phyloP scores from a whole-genome alignment of 1,140 invertebrate species.

The Aricia agestis region DNA sequence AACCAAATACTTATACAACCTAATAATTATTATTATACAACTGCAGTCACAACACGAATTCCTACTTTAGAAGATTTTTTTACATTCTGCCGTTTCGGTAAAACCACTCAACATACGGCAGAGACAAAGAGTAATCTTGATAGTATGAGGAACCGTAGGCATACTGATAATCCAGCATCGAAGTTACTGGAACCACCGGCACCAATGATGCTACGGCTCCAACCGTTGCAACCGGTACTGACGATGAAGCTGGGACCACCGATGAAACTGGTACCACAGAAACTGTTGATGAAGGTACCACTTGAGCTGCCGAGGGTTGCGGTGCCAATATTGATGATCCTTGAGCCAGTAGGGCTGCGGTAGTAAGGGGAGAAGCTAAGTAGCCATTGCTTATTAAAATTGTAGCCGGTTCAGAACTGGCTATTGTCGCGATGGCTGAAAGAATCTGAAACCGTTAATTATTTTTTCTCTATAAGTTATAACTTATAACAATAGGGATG shows the following conservation, averaged over 20 bases:
- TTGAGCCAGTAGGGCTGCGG: constrained; percentile 21
- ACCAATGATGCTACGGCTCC: neutral
- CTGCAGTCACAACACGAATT: no score
- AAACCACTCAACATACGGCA: constrained; percentile 39
- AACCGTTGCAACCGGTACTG: constrained; percentile 17
- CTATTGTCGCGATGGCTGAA: constrained; percentile 27
- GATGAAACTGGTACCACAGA: constrained; percentile 24
- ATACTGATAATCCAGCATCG: constrained; percentile 36
- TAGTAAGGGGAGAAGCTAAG: constrained; percentile 16
- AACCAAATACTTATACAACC: no score
- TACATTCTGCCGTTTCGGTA: constrained; percentile 24
- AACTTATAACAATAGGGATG: no score
- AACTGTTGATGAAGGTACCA: constrained; percentile 14
- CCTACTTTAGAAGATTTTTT: no score
- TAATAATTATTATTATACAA: no score
- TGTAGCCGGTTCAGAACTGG: constrained; percentile 30
- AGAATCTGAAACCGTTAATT: constrained; percentile 26
- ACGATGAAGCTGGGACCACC: constrained; percentile 24
- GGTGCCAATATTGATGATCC: constrained; percentile 23
- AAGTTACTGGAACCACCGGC: constrained; percentile 20
- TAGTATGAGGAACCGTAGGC: constrained; percentile 34
- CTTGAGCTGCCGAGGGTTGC: constrained; percentile 23
- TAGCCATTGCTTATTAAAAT: constrained; percentile 25
- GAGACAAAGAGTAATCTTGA: constrained; percentile 33
- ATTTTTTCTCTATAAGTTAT: no score